Evolutionary conservation across 2,113 vertebrate genomes (phyloP).

Genomic region (Hemiprocne comata): DNA sequence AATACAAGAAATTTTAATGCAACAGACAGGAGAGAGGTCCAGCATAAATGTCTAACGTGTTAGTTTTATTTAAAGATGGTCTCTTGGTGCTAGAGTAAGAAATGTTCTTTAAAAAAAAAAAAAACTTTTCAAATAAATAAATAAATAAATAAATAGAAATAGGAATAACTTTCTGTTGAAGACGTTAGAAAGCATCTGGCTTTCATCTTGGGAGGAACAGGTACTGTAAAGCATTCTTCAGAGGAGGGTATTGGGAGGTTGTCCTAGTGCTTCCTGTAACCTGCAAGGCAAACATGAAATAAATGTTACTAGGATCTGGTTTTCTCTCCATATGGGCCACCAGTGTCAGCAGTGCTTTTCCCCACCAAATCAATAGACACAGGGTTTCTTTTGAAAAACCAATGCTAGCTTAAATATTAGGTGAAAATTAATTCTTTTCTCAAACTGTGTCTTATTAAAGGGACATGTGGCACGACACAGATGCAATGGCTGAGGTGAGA

Average conservation of each 20-base stretch:
- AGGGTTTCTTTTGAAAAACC: neutral
- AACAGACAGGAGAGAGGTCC: slow-evolving; percentile 59
- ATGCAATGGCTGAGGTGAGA: neutral
- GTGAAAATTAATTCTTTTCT: neutral
- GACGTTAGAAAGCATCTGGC: slow-evolving; percentile 21
- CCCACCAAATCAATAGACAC: neutral
- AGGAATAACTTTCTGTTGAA: slow-evolving; percentile 46
- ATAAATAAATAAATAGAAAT: slow-evolving; percentile 76
- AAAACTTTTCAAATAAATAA: slow-evolving; percentile 67
- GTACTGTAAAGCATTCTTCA: slow-evolving; percentile 38
- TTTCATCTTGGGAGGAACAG: slow-evolving; percentile 34
- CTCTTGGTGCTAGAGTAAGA: slow-evolving; percentile 60
- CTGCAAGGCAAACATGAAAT: slow-evolving; percentile 32
- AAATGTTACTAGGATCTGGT: neutral
- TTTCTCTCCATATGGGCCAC: neutral
- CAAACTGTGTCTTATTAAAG: neutral
- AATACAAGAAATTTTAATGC: slow-evolving; percentile 27
- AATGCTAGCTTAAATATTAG: neutral
- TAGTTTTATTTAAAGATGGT: slow-evolving; percentile 69
- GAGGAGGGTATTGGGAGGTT: neutral
- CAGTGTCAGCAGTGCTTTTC: neutral
- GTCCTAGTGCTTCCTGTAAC: slow-evolving; percentile 53
- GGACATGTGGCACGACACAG: rapidly evolving
- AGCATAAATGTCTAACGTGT: slow-evolving; percentile 37
- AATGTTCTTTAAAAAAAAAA: slow-evolving; percentile 61